Conservation (phyloP, 1,140 invertebrate genomes). For the Sarcophaga peregrina region DNA sequence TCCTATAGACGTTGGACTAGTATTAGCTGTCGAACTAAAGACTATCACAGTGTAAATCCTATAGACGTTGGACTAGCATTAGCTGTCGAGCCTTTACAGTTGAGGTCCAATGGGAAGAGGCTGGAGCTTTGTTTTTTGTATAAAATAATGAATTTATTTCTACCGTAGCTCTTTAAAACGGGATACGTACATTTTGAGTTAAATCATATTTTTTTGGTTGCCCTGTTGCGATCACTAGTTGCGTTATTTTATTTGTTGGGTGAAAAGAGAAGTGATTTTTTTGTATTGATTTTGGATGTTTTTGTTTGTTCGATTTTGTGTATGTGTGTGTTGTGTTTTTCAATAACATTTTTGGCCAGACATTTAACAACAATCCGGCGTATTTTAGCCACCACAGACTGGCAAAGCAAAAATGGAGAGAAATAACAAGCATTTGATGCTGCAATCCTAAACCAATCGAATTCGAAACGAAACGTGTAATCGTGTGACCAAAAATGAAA, state of each 20-base stretch:
- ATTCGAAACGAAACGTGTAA: background rate
- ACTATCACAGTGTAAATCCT: no score
- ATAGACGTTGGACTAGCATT: no score
- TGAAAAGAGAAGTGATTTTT: background rate
- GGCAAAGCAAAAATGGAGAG: background rate
- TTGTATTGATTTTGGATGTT: background rate
- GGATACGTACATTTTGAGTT: no score
- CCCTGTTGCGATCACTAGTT: background rate
- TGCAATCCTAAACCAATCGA: background rate
- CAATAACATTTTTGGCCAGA: conserved; percentile 21
- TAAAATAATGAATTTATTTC: no score
- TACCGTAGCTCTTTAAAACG: no score
- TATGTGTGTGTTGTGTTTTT: background rate
- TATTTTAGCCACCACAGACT: no score
- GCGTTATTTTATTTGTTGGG: background rate
- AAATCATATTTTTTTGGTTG: no score
- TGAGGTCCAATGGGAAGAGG: no score
- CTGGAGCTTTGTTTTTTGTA: no score
- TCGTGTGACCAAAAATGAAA: conserved; percentile 18
- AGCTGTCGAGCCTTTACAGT: no score
- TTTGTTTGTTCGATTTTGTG: background rate
- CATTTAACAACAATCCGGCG: background rate
- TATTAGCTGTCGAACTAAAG: no score
- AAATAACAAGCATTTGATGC: conserved; percentile 16
- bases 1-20: no score